Conservation (phyloP, 2,797 vertebrate genomes). For the Tauraco hartlaubi region DNA sequence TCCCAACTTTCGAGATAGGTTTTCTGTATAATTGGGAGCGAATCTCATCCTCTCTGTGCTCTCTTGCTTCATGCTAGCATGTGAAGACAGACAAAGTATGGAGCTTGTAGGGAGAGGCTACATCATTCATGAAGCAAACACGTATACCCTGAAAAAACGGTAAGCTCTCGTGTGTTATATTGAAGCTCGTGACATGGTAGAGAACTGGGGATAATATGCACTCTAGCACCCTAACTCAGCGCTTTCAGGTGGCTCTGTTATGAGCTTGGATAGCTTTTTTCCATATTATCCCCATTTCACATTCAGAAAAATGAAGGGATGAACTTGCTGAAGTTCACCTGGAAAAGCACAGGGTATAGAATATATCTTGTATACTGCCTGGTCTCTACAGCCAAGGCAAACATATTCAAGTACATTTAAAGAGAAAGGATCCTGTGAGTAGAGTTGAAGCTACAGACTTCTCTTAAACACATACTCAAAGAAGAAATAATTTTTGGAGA, state of each 20-base stretch:
- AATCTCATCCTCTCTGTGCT: background rate
- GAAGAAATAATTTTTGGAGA: background rate
- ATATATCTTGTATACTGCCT: background rate
- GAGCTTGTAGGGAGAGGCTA: background rate
- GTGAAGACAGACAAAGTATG: background rate
- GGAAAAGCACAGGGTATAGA: background rate
- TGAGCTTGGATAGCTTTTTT: background rate
- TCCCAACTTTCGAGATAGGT: background rate
- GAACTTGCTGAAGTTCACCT: conserved; percentile 37
- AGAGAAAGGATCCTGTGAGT: conserved; percentile 47
- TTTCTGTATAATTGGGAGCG: background rate
- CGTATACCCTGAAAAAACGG: background rate
- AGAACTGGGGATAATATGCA: background rate
- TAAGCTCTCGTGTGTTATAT: background rate
- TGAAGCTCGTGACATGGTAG: background rate
- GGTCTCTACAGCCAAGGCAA: conserved; percentile 43
- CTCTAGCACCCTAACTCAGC: background rate
- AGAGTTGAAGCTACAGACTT: background rate
- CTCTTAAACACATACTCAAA: conserved; percentile 13
- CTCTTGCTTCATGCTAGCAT: background rate
- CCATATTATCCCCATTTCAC: background rate
- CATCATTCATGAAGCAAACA: background rate
- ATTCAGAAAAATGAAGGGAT: conserved; percentile 4
- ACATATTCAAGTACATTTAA: conserved; percentile 7
- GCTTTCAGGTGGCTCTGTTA: background rate